Evolutionary conservation across 2,888 invertebrate genomes (phyloP).

Genomic region (Parnassius glacialis): DNA sequence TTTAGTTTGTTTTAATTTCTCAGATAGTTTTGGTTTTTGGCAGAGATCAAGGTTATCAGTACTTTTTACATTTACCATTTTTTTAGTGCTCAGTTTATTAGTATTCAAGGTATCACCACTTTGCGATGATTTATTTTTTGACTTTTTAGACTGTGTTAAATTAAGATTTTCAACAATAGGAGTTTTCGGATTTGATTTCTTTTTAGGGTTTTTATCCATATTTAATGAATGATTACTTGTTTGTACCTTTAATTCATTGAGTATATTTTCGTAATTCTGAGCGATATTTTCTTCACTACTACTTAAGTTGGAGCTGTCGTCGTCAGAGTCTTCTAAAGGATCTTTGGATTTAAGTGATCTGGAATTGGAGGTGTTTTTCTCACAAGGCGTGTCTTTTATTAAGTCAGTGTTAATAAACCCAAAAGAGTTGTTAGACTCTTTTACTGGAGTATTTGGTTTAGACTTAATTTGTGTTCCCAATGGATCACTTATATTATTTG

Average conservation of each 20-base stretch:
- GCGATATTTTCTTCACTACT: constrained; percentile 63
- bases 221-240: constrained; percentile 35
- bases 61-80: not conserved
- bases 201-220: constrained; percentile 9
- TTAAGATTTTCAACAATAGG: constrained; percentile 1
- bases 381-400: constrained; percentile 41
- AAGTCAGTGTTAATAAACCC: constrained; percentile 46
- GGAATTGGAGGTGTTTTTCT: constrained; percentile 39
- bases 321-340: constrained; percentile 50
- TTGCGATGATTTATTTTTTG: constrained; percentile 6
- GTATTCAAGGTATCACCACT: constrained; percentile 3
- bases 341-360: constrained; percentile 48
- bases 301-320: constrained; percentile 47
- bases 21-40: not conserved
- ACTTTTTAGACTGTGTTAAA: constrained; percentile 8
- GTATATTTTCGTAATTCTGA: constrained; percentile 62
- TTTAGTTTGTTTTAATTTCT: constrained; percentile 31
- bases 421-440: constrained; percentile 48
- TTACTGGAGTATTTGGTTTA: constrained; percentile 60
- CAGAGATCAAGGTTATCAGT: not conserved
- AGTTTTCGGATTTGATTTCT: constrained; percentile 15
- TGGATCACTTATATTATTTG: constrained; percentile 49
- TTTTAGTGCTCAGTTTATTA: constrained; percentile 32
- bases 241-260: constrained; percentile 50
- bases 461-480: constrained; percentile 41